A percentile compares a stretch with the other conserved stretches of the same genome.
Evolutionary conservation across 2,888 invertebrate genomes (phyloP).

Genomic region (Anaspis maculata): DNA sequence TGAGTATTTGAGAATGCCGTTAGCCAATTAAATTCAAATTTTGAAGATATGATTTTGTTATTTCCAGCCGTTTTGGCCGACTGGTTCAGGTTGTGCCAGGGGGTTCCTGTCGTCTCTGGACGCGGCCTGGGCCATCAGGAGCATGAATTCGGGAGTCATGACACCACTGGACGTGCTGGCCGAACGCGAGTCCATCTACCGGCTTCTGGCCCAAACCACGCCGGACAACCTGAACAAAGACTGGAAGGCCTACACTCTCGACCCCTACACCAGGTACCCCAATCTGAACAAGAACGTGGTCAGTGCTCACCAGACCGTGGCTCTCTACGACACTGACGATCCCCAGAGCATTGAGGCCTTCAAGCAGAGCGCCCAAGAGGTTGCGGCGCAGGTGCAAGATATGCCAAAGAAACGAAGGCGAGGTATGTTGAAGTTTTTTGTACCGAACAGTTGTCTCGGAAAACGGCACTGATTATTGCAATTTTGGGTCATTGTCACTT

Average conservation of each 20-base stretch:
- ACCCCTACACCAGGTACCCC: conserved; percentile 80
- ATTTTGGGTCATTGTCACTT: no score
- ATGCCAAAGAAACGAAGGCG: conserved; percentile 56
- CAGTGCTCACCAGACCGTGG: conserved; percentile 65
- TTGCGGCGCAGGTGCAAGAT: conserved; percentile 34
- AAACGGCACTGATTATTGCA: no score
- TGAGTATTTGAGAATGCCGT: no score
- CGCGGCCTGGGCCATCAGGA: conserved; percentile 88
- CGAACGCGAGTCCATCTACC: conserved; percentile 79
- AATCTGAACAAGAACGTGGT: conserved; percentile 72
- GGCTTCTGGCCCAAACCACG: conserved; percentile 80
- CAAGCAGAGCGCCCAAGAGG: conserved; percentile 20
- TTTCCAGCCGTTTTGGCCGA: conserved; percentile 99
- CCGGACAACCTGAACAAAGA: conserved; percentile 92
- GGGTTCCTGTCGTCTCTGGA: conserved; percentile 95
- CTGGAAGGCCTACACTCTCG: conserved; percentile 76
- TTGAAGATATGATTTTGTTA: no score
- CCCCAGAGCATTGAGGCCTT: conserved; percentile 47
- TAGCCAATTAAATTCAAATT: no score
- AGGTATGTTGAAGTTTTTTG: no score
- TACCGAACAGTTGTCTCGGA: no score
- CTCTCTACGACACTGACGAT: conserved; percentile 66
- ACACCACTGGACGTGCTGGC: conserved; percentile 82
- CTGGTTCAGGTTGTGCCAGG: conserved; percentile 95
- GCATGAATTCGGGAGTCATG: conserved; percentile 62